A percentile compares a stretch with the other conserved stretches of the same genome.
Conservation (phyloP, 2,113 vertebrate species). For the Anoura caudifer region DNA sequence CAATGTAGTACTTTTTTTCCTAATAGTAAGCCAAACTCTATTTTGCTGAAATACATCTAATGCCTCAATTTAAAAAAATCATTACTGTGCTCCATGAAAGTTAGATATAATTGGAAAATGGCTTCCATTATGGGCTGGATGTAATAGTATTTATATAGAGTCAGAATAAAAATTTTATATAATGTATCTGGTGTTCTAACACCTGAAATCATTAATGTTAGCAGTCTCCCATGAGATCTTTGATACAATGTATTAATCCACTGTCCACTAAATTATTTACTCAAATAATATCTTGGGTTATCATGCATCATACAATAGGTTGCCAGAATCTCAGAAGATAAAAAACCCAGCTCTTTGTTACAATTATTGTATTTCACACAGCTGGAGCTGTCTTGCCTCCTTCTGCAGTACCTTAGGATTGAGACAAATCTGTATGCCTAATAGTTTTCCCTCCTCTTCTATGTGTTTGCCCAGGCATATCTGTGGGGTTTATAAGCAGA, state of each 20-base stretch:
- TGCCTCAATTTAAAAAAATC: not conserved
- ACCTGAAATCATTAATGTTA: not conserved
- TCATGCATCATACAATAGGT: not conserved
- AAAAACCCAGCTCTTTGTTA: not conserved
- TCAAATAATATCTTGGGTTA: not conserved
- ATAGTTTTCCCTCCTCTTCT: not conserved
- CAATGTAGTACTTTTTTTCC: not conserved
- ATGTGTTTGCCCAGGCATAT: not conserved
- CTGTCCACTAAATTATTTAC: not conserved
- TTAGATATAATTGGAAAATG: not conserved
- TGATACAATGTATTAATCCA: not conserved
- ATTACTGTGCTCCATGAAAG: not conserved
- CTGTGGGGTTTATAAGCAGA: not conserved
- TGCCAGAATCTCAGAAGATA: not conserved
- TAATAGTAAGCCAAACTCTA: not conserved
- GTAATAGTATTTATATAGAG: not conserved
- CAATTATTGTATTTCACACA: not conserved
- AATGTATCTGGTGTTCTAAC: not conserved
- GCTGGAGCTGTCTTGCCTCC: rapidly evolving
- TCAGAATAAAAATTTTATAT: not conserved
- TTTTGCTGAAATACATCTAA: not conserved
- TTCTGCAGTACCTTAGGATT: not conserved
- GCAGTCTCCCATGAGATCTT: not conserved
- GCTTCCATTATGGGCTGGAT: not conserved
- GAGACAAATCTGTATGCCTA: not conserved